A percentile compares a stretch with the other conserved stretches of the same genome.
Evolutionary conservation across 2,797 vertebrate species (phyloP).

Genomic region (Propithecus perrieri): DNA sequence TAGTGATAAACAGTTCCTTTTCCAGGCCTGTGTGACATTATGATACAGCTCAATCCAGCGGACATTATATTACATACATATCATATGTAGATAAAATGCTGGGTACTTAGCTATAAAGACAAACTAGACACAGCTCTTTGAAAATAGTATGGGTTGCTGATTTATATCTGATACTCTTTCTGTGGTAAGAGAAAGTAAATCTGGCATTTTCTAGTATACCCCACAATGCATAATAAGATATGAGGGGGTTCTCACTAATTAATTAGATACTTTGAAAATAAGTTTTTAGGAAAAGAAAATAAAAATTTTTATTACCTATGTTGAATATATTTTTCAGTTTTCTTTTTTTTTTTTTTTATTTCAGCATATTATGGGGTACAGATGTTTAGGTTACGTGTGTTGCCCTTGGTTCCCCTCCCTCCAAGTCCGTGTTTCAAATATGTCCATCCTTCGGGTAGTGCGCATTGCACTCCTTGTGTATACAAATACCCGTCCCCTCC

Average conservation of each 20-base stretch:
- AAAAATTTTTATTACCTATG: slow-evolving; percentile 6
- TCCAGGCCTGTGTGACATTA: background rate
- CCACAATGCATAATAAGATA: background rate
- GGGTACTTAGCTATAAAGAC: background rate
- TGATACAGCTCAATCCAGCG: background rate
- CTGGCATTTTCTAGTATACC: slow-evolving; percentile 26
- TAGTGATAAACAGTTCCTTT: background rate
- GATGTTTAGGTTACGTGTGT: too few species aligned
- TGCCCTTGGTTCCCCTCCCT: too few species aligned
- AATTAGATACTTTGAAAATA: slow-evolving; percentile 6
- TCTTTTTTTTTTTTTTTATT: too few species aligned
- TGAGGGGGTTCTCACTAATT: background rate
- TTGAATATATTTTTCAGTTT: slow-evolving; percentile 7
- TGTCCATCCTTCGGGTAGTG: too few species aligned
- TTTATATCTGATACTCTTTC: slow-evolving; percentile 24
- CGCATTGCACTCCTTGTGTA: too few species aligned
- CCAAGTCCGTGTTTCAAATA: too few species aligned
- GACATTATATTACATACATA: background rate
- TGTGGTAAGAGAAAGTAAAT: background rate
- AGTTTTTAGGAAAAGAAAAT: background rate
- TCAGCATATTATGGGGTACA: too few species aligned
- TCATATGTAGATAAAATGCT: background rate
- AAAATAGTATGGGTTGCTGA: background rate
- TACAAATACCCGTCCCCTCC: too few species aligned
- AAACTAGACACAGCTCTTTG: background rate